phyloP scores from a whole-genome alignment of 2,113 vertebrate genomes.

The Lepus americanus region DNA sequence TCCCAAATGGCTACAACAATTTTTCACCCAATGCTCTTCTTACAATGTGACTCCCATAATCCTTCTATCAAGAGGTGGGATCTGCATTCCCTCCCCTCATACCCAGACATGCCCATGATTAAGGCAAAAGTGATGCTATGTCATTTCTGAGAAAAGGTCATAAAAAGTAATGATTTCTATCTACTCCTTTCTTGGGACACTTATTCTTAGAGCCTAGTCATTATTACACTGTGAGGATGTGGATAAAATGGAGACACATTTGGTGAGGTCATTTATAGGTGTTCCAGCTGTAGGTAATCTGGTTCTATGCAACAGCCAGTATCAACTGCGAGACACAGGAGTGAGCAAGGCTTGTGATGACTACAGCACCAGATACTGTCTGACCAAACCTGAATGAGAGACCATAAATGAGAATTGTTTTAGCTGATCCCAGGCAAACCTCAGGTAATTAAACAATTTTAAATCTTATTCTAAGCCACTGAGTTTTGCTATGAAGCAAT shows the following conservation, averaged over 20 bases:
- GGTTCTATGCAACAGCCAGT: background rate
- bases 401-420: background rate
- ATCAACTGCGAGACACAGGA: background rate
- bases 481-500: background rate
- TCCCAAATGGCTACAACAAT: background rate
- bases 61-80: background rate
- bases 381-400: background rate
- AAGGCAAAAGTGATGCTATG: background rate
- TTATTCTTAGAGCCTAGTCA: background rate
- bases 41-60: background rate
- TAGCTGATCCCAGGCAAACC: background rate
- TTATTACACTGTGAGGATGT: background rate
- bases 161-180: background rate
- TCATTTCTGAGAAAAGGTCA: constrained; percentile 10
- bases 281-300: background rate
- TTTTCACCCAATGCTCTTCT: background rate
- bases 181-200: background rate
- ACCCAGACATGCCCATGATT: background rate
- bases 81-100: background rate
- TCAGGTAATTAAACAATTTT: background rate
- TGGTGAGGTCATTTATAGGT: background rate
- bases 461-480: constrained; percentile 22
- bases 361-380: background rate
- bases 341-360: background rate
- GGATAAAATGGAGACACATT: background rate